Evolutionary conservation across 2,888 invertebrate species (phyloP).

Genomic region (Hofmannophila pseudospretella): DNA sequence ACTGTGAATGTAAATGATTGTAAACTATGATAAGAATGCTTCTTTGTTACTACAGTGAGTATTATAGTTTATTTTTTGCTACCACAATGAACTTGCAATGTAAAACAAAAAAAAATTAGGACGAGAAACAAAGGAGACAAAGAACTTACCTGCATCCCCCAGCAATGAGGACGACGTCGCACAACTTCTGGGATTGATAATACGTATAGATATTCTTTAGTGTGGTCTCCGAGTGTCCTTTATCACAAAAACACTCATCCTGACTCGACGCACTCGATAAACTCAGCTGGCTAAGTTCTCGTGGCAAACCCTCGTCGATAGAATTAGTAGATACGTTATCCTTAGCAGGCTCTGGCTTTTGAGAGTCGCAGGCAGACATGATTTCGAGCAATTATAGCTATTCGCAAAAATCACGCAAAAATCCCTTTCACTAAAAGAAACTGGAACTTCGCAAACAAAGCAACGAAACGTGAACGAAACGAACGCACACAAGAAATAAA

Average conservation of each 20-base stretch:
- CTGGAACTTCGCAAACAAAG: slow-evolving; percentile 17
- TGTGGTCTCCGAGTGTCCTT: slow-evolving; percentile 89
- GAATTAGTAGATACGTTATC: slow-evolving; percentile 73
- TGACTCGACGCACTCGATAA: slow-evolving; percentile 83
- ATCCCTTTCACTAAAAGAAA: slow-evolving; percentile 3
- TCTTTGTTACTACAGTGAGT: no score
- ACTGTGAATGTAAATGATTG: no score
- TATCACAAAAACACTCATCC: slow-evolving; percentile 87
- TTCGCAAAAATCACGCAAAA: neutral
- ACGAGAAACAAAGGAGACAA: slow-evolving; percentile 1
- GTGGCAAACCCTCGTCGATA: slow-evolving; percentile 77
- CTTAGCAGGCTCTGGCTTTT: slow-evolving; percentile 57
- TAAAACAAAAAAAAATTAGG: slow-evolving; percentile 9
- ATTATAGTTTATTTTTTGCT: no score
- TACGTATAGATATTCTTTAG: slow-evolving; percentile 90
- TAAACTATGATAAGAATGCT: no score
- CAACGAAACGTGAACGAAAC: neutral
- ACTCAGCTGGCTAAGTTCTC: slow-evolving; percentile 82
- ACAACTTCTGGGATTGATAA: slow-evolving; percentile 88
- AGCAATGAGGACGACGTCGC: slow-evolving; percentile 92
- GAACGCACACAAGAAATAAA: neutral
- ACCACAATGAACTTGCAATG: no score
- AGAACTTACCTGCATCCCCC: slow-evolving; percentile 80
- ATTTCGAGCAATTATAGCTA: slow-evolving; percentile 1
- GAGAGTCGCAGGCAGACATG: slow-evolving; percentile 64